Base-by-base conservation (phyloP, 2,888 invertebrate genomes). In the Melikaiella ostensackeni region DNA sequence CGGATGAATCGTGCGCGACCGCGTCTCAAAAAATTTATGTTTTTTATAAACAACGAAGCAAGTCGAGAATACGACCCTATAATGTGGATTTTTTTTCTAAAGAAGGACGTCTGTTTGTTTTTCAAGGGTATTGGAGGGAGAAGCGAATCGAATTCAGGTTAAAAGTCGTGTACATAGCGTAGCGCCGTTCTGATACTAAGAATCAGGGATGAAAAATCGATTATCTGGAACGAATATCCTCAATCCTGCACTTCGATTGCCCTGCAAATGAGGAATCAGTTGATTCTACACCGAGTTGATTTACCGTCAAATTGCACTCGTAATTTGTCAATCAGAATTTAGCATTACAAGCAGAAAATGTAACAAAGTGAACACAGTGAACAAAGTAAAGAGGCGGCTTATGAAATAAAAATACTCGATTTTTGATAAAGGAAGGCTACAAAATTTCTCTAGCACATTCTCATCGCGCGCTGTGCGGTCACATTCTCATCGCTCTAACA, bases 1-100 rank as follows among this genome's bases (percentile, higher is more conserved):
- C 75, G 75, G 78, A 63, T 38, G 78, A 81, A 79, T 81, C 83
- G 83, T 83, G 83, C 81, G 80, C 80, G 77, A 81, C 78, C 76
- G 80, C 83, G 75, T 75, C 59, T 75, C 63, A 75, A 80, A 81
- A 78, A 77, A 64, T 64, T 30, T 66, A 30, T 66, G 66, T 74
- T 77, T 55, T 79, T 80, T 77, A 21, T 50, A 3, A 38, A 19
- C 61, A 24, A 73, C 19, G 73, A 50, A 73, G 73, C 55, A 55
- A 77, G 24, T 24, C 73, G n/a, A 63, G 62, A 30, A 64, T 73
- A 55, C 8, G 55, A 38, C 5, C 63, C 63, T 66, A n/a, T n/a
- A n/a, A n/a, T 50, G 66, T 59, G 16, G 2, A n/a, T 76, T 73
- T 66, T 70, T 55, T 62, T 62, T 75, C 75, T 35, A 46, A n/a